These are phyloP conservation scores for Neria commutata DNA, from an alignment of 2,888 invertebrate genomes.

Conservation along the genomic window DNA sequence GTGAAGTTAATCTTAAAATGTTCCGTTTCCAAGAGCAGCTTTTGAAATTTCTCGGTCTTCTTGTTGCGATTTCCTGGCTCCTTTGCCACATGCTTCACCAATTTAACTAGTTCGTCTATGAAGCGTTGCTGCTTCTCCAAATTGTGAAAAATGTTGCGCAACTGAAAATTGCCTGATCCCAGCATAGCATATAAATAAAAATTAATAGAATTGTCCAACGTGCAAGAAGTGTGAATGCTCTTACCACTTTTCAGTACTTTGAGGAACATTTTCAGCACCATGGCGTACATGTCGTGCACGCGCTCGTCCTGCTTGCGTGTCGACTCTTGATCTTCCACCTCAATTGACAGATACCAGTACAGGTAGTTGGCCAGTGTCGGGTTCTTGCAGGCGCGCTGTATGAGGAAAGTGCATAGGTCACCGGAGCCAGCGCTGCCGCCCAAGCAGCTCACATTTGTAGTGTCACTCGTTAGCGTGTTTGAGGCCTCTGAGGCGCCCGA, in stretches of 20 bases:
- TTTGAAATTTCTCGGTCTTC: conserved; percentile 89
- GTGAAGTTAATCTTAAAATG: conserved; percentile 85
- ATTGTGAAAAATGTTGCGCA: conserved; percentile 77
- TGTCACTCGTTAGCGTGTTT: conserved; percentile 64
- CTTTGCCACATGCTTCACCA: conserved; percentile 86
- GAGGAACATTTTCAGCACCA: conserved; percentile 86
- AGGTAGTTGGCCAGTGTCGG: conserved; percentile 93
- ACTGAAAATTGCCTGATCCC: conserved; percentile 69
- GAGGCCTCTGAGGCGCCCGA: conserved; percentile 63
- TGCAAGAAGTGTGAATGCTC: conserved; percentile 9
- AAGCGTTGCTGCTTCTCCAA: conserved; percentile 87
- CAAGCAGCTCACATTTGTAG: conserved; percentile 33
- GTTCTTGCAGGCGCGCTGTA: conserved; percentile 87
- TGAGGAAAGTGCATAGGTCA: conserved; percentile 89
- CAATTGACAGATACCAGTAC: conserved; percentile 95
- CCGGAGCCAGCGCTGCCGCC: conserved; percentile 55
- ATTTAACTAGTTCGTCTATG: conserved; percentile 85
- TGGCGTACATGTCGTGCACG: conserved; percentile 83
- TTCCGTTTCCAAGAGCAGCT: conserved; percentile 80
- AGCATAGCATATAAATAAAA: neutral
- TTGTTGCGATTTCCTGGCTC: conserved; percentile 91
- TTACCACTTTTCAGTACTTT: conserved; percentile 71
- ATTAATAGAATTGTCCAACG: neutral
- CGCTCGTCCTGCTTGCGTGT: conserved; percentile 73
- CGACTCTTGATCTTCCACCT: conserved; percentile 87